A percentile compares a stretch with the other conserved stretches of the same genome.
Evolutionary conservation across 2,888 invertebrate genomes (phyloP).

Genomic region (Thyatira batis): DNA sequence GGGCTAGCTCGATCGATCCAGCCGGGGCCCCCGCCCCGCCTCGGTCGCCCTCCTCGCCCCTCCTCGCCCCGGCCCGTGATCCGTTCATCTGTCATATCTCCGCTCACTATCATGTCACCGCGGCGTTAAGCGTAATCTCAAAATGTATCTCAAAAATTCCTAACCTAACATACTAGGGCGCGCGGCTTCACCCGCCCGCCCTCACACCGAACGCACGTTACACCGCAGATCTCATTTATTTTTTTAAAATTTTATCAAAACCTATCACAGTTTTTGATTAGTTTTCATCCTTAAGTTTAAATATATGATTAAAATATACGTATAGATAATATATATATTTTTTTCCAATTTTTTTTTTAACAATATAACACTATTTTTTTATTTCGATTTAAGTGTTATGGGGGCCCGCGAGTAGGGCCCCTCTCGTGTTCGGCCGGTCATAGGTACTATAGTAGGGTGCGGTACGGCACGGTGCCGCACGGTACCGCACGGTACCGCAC

Average conservation of each 20-base stretch:
- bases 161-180: slow-evolving; percentile 55
- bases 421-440: slow-evolving; percentile 7
- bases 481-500: neutral
- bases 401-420: slow-evolving; percentile 44
- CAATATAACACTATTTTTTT: slow-evolving; percentile 80
- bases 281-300: slow-evolving; percentile 81
- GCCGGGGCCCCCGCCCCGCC: slow-evolving; percentile 40
- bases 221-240: slow-evolving; percentile 46
- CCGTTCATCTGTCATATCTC: slow-evolving; percentile 37
- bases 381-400: slow-evolving; percentile 55
- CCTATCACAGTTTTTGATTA: slow-evolving; percentile 83
- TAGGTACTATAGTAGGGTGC: neutral
- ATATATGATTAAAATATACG: slow-evolving; percentile 82
- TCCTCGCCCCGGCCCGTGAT: slow-evolving; percentile 20
- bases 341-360: slow-evolving; percentile 76
- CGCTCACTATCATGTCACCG: slow-evolving; percentile 35
- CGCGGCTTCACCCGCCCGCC: slow-evolving; percentile 33
- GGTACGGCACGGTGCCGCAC: neutral
- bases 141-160: slow-evolving; percentile 67
- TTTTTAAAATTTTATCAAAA: slow-evolving; percentile 82
- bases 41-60: slow-evolving; percentile 34
- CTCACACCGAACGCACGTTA: slow-evolving; percentile 23
- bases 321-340: slow-evolving; percentile 79
- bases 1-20: slow-evolving; percentile 62
- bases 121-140: slow-evolving; percentile 39